Evolutionary conservation across 2,797 vertebrate genomes (phyloP), one percentile per base, ranked within the genome.

Genomic region (Thalassophryne amazonica): DNA sequence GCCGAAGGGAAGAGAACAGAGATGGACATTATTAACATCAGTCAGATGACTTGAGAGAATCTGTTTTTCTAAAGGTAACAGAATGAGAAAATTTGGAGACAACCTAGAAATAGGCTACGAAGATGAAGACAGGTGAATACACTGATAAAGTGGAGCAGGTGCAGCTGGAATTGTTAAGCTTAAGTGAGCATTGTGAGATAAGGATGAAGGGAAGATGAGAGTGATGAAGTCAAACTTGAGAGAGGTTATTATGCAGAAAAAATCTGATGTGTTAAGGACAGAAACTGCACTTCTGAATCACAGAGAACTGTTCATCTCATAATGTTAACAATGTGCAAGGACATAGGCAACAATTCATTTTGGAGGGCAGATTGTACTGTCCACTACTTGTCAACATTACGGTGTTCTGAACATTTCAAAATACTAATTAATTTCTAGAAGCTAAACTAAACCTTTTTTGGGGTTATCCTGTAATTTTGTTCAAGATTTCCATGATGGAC

Each of bases 161-260:
- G 60, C 20, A 27, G 27, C n/a, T 23, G 23, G 62, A 42, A 23
- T 19, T 41, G 57, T 45, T 46, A 28, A 31, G 58, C 55, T 49
- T 69, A 60, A 33, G 13, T 42, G 38, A 73, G 37, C 56, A 33
- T 42, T 31, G 34, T 33, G 19, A 50, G 57, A 59, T 25, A 24
- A 36, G 22, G 32, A 57, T 33, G 23, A 46, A 33, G 48, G 13
- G 21, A 15, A 22, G 10, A 21, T 4, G 2, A 40, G 35, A 11
- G 9, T 21, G 15, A 55, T 23, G 45, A 43, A 49, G 45, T 14
- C 23, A 40, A 5, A 33, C 42, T 51, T 46, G 35, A 55, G 67
- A 61, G 40, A 33, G 42, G 41, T 18, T 6, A 10, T n/a, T n/a
- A n/a, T 30, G 8, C 13, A 11, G 13, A 34, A 38, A 50, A 56